Base-by-base conservation (phyloP, 2,888 invertebrate species). In the Agrochola lota region DNA sequence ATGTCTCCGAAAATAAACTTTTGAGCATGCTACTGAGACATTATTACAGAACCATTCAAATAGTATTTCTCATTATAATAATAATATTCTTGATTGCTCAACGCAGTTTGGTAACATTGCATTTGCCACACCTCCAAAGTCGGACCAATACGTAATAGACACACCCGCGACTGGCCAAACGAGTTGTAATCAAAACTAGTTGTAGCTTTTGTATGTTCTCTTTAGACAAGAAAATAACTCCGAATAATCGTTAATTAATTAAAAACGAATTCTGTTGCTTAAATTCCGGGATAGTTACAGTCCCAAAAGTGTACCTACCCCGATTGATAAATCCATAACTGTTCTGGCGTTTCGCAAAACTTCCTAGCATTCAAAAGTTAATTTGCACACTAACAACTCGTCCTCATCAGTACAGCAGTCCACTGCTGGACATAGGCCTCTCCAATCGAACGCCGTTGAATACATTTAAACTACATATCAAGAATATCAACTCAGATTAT, bases 61-160 rank as follows among this genome's bases (percentile, higher is more conserved):
- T 43, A 17, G 46, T 57, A 43, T 35, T 66, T 30, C 64, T 60
- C 17, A 40, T 60, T 55, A 30, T 46, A 71, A n/a, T n/a, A n/a
- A n/a, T n/a, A n/a, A n/a, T n/a, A n/a, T n/a, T n/a, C n/a, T 68
- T 43, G 30, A 68, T 71, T 40, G 35, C 76, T 40, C 57, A 70
- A 70, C n/a, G 26, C 6, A 40, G 7, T 66, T 62, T 80, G 15
- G 49, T 59, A 77, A 64, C 30, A 4, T 66, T 62, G n/a, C 15
- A 57, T 77, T 80, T 78, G 83, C 84, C 86, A 87, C 87, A 81
- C 87, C 86, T 77, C 86, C 79, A 71, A 80, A 81, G 17, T 30
- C 30, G 26, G 11, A 9, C 43, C 74, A 55, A 78, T 75, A 84
- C 74, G 75, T 78, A 81, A 75, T 52, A 71, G 84, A 85, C 82